These are phyloP conservation scores for Ardeotis arabs DNA, from an alignment of 2,113 vertebrate genomes.

Conservation along the genomic window DNA sequence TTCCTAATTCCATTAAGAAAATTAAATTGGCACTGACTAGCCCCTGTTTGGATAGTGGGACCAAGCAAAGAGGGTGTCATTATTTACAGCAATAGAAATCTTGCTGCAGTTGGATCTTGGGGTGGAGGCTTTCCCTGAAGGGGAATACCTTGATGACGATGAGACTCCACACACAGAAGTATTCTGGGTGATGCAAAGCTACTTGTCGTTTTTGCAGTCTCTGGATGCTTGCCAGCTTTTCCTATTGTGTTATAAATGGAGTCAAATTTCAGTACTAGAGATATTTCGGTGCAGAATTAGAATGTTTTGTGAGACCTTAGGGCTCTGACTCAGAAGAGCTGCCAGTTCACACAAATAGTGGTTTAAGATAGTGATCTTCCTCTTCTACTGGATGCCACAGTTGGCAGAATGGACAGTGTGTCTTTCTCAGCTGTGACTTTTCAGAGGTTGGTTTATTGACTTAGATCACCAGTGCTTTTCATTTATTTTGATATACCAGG, in stretches of 20 bases:
- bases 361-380: background rate
- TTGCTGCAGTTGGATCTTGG: background rate
- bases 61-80: background rate
- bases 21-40: slow-evolving; percentile 57
- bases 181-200: background rate
- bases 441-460: background rate
- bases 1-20: slow-evolving; percentile 71
- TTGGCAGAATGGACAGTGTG: background rate
- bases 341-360: background rate
- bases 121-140: background rate
- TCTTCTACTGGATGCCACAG: background rate
- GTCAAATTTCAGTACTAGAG: background rate
- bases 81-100: slow-evolving; percentile 12
- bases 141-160: background rate
- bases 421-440: background rate
- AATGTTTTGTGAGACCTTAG: background rate
- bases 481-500: background rate
- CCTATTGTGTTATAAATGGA: background rate
- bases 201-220: background rate
- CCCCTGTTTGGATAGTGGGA: background rate
- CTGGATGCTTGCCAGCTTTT: background rate
- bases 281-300: background rate
- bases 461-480: background rate
- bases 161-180: background rate
- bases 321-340: background rate